phyloP scores from a whole-genome alignment of 23 tunicate genomes.

The Ascidia mentula region DNA sequence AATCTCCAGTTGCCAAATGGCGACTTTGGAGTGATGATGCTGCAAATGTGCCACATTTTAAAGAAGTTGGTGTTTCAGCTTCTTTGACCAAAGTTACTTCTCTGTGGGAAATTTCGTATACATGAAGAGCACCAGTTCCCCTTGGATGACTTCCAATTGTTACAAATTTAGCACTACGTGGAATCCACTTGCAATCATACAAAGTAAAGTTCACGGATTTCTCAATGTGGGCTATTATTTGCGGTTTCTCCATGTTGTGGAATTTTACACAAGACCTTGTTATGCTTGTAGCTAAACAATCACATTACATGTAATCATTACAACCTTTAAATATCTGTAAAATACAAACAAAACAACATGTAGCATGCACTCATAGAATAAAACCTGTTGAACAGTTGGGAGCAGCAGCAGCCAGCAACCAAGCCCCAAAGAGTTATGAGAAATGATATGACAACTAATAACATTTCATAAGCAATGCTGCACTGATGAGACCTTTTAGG shows the following conservation, averaged over 20 bases:
- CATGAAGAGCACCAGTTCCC: slow-evolving; percentile 80
- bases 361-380: too few relatives aligned
- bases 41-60: slow-evolving; percentile 94
- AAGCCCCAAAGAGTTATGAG: too few relatives aligned
- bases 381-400: too few relatives aligned
- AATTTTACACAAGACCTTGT: too few relatives aligned
- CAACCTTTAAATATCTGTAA: too few relatives aligned
- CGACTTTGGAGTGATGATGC: slow-evolving; percentile 89
- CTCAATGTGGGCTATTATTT: slow-evolving; percentile 88
- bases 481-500: too few relatives aligned
- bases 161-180: slow-evolving; percentile 85
- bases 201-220: slow-evolving; percentile 87
- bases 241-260: slow-evolving; percentile 94
- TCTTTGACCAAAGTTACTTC: slow-evolving; percentile 60
- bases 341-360: too few relatives aligned
- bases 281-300: too few relatives aligned
- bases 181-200: slow-evolving; percentile 96
- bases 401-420: too few relatives aligned
- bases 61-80: slow-evolving; percentile 52
- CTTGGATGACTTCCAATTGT: slow-evolving; percentile 91
- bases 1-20: slow-evolving; percentile 95
- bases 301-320: too few relatives aligned
- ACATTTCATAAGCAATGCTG: too few relatives aligned
- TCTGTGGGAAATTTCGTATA: slow-evolving; percentile 69
- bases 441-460: too few relatives aligned